phyloP scores from a whole-genome alignment of 1,140 invertebrate species.

The Aphis craccivora region DNA sequence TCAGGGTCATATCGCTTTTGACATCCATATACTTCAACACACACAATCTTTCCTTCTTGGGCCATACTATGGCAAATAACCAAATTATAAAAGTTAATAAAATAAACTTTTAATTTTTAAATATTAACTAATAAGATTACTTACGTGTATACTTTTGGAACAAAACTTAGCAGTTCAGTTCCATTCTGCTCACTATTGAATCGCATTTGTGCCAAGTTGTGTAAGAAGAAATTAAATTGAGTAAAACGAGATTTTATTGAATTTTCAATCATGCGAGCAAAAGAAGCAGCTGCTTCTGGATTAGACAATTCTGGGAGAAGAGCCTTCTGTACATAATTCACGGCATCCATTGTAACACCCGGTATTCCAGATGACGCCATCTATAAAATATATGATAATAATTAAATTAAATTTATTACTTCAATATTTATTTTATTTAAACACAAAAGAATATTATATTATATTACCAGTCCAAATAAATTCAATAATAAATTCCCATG shows the following conservation, averaged over 20 bases:
- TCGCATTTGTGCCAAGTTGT: slow-evolving; percentile 93
- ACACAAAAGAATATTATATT: neutral
- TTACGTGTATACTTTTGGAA: slow-evolving; percentile 92
- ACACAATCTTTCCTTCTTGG: slow-evolving; percentile 88
- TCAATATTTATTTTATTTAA: neutral
- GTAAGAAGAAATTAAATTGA: slow-evolving; percentile 97
- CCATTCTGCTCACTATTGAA: slow-evolving; percentile 86
- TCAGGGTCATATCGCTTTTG: slow-evolving; percentile 97
- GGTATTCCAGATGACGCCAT: slow-evolving; percentile 95
- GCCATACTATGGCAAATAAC: slow-evolving; percentile 60
- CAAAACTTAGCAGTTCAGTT: slow-evolving; percentile 88
- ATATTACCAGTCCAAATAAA: slow-evolving; percentile 86
- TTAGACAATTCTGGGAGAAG: slow-evolving; percentile 89
- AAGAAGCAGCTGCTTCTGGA: slow-evolving; percentile 91
- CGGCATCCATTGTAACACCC: slow-evolving; percentile 89
- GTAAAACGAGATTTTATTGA: slow-evolving; percentile 88
- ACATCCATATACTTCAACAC: slow-evolving; percentile 84
- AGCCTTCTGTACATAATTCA: slow-evolving; percentile 90
- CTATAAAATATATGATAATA: slow-evolving; percentile 66
- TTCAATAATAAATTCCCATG: slow-evolving; percentile 93
- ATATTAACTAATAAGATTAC: slow-evolving; percentile 62
- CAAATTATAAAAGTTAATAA: slow-evolving; percentile 27
- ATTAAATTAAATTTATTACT: neutral
- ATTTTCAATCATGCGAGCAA: slow-evolving; percentile 90
- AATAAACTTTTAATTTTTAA: neutral